Evolutionary conservation across 2,113 vertebrate species (phyloP), one percentile per base, ranked within the genome.

Genomic region (Cephalopholis sonnerati): DNA sequence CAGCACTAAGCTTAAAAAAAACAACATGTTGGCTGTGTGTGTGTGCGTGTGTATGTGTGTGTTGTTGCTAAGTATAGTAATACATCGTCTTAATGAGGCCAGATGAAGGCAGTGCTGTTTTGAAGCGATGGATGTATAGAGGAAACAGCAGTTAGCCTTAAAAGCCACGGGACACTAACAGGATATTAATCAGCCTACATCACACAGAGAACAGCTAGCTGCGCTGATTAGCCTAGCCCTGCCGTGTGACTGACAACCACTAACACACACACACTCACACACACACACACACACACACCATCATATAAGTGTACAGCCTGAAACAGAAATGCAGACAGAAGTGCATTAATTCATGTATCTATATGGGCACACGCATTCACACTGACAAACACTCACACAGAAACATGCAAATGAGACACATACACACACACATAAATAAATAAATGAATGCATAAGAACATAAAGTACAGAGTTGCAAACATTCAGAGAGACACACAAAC

Each of bases 131-230:
- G 83, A 92, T 84, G 88, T 91, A 90, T 80, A 25, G 88, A 90
- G 79, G 82, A 90, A 91, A 83, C 91, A 92, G 90, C 92, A 59
- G 91, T 93, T 93, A 86, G 90, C 91, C 91, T 89, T 83, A 84
- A 65, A 81, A 89, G 81, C 93, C 65, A 10, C 89, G 55, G 88
- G 91, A 91, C 58, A 62, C 87, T 91, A 92, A 92, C 88, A 91
- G 91, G 91, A 92, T 89, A 91, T 92, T 93, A 93, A 94, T 94
- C 93, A 94, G 86, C 74, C 61, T 67, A 59, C 78, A 71, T 90
- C 89, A 92, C 91, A 92, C 88, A 87, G 88, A 11, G 85, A 91
- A 86, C 76, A 82, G 91, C 88, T 90, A 92, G 91, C 88, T 87
- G 84, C 78, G 46, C 90, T 93, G 91, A 94, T 93, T 92, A 92